phyloP scores from a whole-genome alignment of 2,888 invertebrate species.

The Ditula angustiorana region DNA sequence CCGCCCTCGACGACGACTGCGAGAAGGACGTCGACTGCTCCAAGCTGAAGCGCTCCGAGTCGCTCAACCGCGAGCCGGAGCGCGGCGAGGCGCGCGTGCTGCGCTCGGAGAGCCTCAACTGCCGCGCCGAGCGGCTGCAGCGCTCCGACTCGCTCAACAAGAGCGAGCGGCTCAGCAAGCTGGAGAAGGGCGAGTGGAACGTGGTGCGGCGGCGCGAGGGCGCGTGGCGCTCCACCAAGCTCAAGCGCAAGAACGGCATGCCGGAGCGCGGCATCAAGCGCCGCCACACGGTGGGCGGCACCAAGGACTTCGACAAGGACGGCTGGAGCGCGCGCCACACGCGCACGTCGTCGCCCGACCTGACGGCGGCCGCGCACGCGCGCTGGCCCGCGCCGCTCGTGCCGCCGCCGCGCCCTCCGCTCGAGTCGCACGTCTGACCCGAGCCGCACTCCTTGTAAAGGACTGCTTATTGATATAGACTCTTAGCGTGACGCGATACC shows the following conservation, averaged over 20 bases:
- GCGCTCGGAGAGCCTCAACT: constrained; percentile 87
- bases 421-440: constrained; percentile 67
- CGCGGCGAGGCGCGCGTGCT: constrained; percentile 82
- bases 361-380: constrained; percentile 65
- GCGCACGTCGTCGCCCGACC: constrained; percentile 86
- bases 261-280: constrained; percentile 94
- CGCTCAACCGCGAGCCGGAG: constrained; percentile 85
- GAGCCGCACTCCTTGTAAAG: constrained; percentile 52
- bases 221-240: constrained; percentile 85
- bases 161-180: constrained; percentile 82
- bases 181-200: constrained; percentile 90
- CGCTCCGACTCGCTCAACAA: constrained; percentile 64
- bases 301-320: constrained; percentile 92
- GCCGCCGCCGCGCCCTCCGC: constrained; percentile 68
- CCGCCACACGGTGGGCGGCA: constrained; percentile 96
- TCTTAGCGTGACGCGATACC: neutral
- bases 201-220: constrained; percentile 87
- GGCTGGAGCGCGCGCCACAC: constrained; percentile 86
- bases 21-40: constrained; percentile 55
- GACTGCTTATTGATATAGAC: constrained; percentile 56
- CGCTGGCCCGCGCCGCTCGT: constrained; percentile 66
- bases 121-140: constrained; percentile 66
- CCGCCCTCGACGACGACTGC: constrained; percentile 53
- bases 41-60: constrained; percentile 85
- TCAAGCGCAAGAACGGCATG: constrained; percentile 91